Percentiles rank a stretch among this genome's conserved stretches.
Conservation (phyloP, 2,113 vertebrate species). For the Psophia crepitans region DNA sequence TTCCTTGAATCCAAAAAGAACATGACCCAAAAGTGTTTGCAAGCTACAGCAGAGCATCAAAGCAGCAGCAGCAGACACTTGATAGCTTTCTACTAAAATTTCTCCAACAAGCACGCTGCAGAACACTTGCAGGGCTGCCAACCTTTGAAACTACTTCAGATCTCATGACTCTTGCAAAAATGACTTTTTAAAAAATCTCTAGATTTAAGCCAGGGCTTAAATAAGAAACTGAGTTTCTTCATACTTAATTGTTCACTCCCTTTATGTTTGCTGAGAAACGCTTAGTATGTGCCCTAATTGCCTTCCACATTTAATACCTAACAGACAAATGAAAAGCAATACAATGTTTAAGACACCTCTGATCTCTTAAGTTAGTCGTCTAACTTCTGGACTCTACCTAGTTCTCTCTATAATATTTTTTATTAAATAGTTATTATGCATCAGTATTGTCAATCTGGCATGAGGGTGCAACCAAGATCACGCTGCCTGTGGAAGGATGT, state of each 20-base stretch:
- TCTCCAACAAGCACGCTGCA: background rate
- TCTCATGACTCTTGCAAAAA: background rate
- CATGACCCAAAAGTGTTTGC: background rate
- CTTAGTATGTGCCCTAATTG: background rate
- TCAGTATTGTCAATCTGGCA: background rate
- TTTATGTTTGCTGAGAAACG: background rate
- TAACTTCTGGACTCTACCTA: background rate
- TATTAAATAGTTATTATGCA: background rate
- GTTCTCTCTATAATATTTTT: background rate
- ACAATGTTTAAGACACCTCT: background rate
- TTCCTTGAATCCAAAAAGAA: background rate
- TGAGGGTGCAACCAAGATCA: background rate
- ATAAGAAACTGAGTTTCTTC: background rate
- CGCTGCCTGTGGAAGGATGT: accelerated
- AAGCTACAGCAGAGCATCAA: background rate
- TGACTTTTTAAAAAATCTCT: background rate
- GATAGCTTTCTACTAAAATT: background rate
- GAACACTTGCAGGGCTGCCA: background rate
- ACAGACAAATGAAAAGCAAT: background rate
- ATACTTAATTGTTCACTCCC: background rate
- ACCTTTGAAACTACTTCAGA: background rate
- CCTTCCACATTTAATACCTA: background rate
- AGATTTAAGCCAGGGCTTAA: background rate
- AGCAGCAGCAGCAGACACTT: background rate
- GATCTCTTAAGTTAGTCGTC: background rate